Evolutionary conservation across 2,888 invertebrate species (phyloP), one percentile per base, ranked within the genome.

Genomic region (Tenthredo distinguenda): DNA sequence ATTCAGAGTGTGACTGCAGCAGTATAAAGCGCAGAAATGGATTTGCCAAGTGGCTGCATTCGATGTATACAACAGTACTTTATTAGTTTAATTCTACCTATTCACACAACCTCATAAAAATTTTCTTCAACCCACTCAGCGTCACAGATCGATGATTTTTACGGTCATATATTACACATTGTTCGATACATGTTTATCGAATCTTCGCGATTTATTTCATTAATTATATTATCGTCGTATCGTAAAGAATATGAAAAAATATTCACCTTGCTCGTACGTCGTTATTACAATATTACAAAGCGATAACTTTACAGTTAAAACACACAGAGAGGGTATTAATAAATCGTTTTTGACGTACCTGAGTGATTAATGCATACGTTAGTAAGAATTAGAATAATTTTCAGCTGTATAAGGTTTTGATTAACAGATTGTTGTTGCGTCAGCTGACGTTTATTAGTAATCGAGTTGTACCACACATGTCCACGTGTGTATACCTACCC

Each of bases 1-100:
- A 77, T 77, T 77, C 77, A 77, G 77, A 77, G 50, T 77, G 77
- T 77, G 77, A 77, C 77, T 77, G 21, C 21, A 43, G 40, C 10
- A 43, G 12, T 26, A 68, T 26, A 43, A 12, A 72, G 43, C n/a
- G 18, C 26, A 77, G 77, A 55, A 40, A 77, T 55, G 55, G 50
- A 77, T 77, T 77, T 77, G 34, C 77, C 47, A 77, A 77, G 77
- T 50, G 34, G 77, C 9, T 77, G 31, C 5, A 0, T 77, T 77
- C 26, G 50, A 50, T 34, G 5, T 15, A 26, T 18, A 18, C 18
- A 15, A 40, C 37, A 21, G n/a, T 43, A 74, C 12, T 74, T 18
- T 26, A 5, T 40, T 43, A 37, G 2, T 43, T 40, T 68, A 68
- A 68, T 34, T 7, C 74, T 3, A 9, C 21, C 12, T 40, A 74